A percentile compares a stretch with the other conserved stretches of the same genome.
Evolutionary conservation across 2,888 invertebrate genomes (phyloP).

Genomic region (Gortyna flavago): DNA sequence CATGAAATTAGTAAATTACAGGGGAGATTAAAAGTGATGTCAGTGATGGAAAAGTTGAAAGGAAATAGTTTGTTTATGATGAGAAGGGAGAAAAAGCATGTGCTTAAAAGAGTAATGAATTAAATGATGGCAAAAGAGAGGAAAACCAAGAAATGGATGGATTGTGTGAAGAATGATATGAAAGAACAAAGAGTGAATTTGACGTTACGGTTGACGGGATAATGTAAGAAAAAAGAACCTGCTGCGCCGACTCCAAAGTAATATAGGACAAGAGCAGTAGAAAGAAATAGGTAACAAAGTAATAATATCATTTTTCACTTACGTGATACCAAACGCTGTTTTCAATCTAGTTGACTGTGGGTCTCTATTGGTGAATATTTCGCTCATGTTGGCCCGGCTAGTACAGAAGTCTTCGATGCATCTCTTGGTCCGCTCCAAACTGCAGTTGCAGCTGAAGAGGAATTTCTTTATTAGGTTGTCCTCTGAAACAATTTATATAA

Average conservation of each 20-base stretch:
- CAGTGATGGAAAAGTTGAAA: not conserved
- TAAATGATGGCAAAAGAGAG: not conserved
- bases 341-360: slow-evolving; percentile 73
- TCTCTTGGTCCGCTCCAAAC: slow-evolving; percentile 90
- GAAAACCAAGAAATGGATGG: not conserved
- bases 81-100: not conserved
- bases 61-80: not conserved
- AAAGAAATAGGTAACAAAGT: not conserved
- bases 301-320: slow-evolving; percentile 61
- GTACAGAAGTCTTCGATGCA: slow-evolving; percentile 87
- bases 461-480: slow-evolving; percentile 86
- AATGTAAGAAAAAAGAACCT: not conserved
- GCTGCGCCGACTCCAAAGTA: not conserved
- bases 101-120: not conserved
- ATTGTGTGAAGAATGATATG: not conserved
- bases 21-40: not conserved
- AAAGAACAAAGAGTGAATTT: not conserved
- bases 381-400: slow-evolving; percentile 76
- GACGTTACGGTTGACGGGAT: no score
- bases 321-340: slow-evolving; percentile 79
- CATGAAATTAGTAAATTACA: not conserved
- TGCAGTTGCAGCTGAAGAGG: slow-evolving; percentile 89
- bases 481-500: slow-evolving; percentile 19
- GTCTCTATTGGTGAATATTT: slow-evolving; percentile 79
- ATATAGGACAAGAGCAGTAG: not conserved